These are phyloP conservation scores for Gallirallus australis DNA, from an alignment of 2,797 vertebrate genomes.

Conservation along the genomic window DNA sequence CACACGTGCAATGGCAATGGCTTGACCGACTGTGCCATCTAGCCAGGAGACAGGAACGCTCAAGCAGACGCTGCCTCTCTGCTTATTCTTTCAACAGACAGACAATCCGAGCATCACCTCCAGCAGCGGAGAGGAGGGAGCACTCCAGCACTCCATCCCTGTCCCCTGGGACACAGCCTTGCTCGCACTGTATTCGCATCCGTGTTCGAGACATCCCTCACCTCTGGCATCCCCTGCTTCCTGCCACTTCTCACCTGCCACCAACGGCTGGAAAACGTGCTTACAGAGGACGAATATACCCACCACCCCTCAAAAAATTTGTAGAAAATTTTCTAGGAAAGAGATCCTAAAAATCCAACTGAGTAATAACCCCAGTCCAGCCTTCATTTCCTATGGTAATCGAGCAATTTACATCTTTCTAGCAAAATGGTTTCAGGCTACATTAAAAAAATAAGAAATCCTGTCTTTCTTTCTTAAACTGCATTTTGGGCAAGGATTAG, in stretches of 20 bases:
- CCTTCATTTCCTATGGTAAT: slow-evolving; percentile 24
- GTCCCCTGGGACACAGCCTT: background rate
- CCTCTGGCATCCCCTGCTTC: background rate
- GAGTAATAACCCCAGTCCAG: background rate
- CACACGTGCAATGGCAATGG: background rate
- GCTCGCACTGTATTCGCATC: background rate
- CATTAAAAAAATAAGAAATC: background rate
- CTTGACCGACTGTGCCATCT: background rate
- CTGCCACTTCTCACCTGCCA: background rate
- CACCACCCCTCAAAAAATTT: background rate
- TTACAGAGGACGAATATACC: background rate
- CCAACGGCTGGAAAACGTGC: background rate
- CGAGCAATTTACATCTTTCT: slow-evolving; percentile 17
- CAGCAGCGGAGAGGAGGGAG: background rate
- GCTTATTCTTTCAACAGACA: background rate
- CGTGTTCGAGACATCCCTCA: background rate
- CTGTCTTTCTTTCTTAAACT: slow-evolving; percentile 12
- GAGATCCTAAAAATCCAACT: background rate
- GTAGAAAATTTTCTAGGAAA: background rate
- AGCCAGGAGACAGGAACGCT: background rate
- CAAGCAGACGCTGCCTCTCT: background rate
- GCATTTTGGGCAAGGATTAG: slow-evolving; percentile 23
- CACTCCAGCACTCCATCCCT: background rate
- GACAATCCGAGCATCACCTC: background rate
- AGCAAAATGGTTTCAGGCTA: slow-evolving; percentile 41